These are phyloP conservation scores for Drosophila eohydei DNA, from an alignment of 2,888 invertebrate species.

Conservation along the genomic window DNA sequence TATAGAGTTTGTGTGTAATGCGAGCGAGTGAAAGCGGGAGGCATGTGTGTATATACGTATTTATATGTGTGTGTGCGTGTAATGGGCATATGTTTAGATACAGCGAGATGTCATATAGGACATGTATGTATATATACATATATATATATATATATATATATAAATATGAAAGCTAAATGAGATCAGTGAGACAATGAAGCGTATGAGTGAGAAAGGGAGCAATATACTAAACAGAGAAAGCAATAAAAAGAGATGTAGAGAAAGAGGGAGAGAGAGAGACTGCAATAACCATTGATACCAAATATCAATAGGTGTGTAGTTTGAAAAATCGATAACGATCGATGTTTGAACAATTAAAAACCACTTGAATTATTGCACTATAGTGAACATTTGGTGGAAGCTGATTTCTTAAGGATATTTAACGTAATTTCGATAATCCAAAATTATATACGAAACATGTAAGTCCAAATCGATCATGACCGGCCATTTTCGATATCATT, in stretches of 20 bases:
- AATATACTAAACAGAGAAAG: conserved; percentile 2
- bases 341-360: not conserved
- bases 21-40: conserved; percentile 2
- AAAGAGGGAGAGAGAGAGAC: not conserved
- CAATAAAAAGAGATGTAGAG: not conserved
- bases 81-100: conserved; percentile 13
- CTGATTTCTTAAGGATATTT: too few species aligned
- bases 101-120: not conserved
- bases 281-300: not conserved
- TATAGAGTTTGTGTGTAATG: conserved; percentile 7
- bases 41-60: not conserved
- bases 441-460: too few species aligned
- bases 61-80: conserved; percentile 12
- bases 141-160: not conserved
- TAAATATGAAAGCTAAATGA: not conserved
- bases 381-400: too few species aligned
- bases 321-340: not conserved
- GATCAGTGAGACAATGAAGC: conserved; percentile 8
- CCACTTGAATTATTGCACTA: too few species aligned
- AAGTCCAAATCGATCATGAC: too few species aligned
- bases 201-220: conserved; percentile 1
- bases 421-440: too few species aligned
- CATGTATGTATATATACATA: not conserved
- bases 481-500: too few species aligned
- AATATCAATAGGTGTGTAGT: not conserved